A percentile compares a stretch with the other conserved stretches of the same genome.
Conservation (phyloP, 2,888 invertebrate genomes). For the Parthenolecanium corni region DNA sequence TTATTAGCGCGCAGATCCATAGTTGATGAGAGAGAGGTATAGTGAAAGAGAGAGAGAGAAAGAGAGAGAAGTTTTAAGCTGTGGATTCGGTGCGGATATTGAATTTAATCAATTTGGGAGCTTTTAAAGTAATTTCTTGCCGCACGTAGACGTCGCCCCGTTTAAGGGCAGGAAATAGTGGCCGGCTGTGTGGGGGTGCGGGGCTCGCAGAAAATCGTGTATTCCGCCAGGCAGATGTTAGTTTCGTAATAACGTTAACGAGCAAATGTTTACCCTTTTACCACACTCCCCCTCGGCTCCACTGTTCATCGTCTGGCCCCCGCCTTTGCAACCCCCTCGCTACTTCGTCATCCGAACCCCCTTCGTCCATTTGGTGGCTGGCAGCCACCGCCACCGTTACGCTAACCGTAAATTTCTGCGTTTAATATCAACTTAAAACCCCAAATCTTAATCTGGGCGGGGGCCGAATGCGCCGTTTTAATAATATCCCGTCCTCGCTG, state of each 20-base stretch:
- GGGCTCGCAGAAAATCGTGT: neutral
- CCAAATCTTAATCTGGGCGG: neutral
- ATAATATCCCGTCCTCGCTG: neutral
- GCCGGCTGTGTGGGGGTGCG: neutral
- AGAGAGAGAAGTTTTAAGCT: too few relatives aligned
- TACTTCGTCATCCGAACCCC: too few relatives aligned
- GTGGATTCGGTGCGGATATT: neutral
- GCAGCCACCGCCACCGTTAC: neutral
- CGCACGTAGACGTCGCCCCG: too few relatives aligned
- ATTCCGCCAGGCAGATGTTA: conserved; percentile 21
- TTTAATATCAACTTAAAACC: neutral
- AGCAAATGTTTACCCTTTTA: conserved; percentile 22
- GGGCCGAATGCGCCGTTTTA: neutral
- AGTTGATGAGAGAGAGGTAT: too few relatives aligned
- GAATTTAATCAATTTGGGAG: neutral
- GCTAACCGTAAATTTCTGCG: neutral
- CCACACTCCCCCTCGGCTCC: neutral
- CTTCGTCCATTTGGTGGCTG: neutral
- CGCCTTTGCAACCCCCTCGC: too few relatives aligned
- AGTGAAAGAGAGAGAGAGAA: too few relatives aligned
- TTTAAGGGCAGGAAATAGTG: too few relatives aligned
- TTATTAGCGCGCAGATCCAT: neutral
- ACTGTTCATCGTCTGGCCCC: too few relatives aligned
- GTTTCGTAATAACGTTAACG: conserved; percentile 24
- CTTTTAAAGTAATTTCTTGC: neutral